Evolutionary conservation across 2,113 vertebrate genomes (phyloP), one percentile per base, ranked within the genome.

Genomic region (Kryptolebias marmoratus): DNA sequence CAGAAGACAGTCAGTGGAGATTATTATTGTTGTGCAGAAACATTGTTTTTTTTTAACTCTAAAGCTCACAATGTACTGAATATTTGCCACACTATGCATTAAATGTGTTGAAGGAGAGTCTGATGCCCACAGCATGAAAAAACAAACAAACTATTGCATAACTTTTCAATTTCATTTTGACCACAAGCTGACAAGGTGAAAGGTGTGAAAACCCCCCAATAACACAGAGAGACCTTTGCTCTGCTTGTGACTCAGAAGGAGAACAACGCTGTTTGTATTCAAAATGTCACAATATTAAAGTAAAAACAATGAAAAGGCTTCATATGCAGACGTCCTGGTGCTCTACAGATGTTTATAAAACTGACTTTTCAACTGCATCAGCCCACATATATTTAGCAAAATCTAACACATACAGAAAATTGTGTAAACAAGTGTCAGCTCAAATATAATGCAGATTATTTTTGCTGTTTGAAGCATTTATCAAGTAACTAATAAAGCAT

Each of bases 161-260:
- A 36, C 32, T 36, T 36, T 36, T 36, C 32, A 36, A 36, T 36
- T 36, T 3, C 3, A 36, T 36, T 36, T 42, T 42, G 39, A 42
- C 39, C 39, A 8, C 8, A 36, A 36, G 7, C 36, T 36, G 36
- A 36, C 36, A 36, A 36, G 7, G 39, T 42, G 39, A 5, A 42
- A 42, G 10, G 10, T 8, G 8, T 8, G 10, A 42, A 9, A 9
- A 42, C 32, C 32, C 32, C 7, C 7, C 32, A 36, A 4, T 36
- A 36, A 36, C 32, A 4, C 31, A 14, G 13, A 72, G 1, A 22
- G 64, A 4, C 56, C 22, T 9, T 32, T 12, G 2, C 1, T 30
- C 10, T 72, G 11, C 22, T 22, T 22, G 22, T 22, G 75, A 79
- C 44, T 83, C 74, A 73, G 42, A 54, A 58, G 56, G 58, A 79